These are phyloP conservation scores for Rhea pennata DNA, from an alignment of 2,113 vertebrate species.

Conservation along the genomic window DNA sequence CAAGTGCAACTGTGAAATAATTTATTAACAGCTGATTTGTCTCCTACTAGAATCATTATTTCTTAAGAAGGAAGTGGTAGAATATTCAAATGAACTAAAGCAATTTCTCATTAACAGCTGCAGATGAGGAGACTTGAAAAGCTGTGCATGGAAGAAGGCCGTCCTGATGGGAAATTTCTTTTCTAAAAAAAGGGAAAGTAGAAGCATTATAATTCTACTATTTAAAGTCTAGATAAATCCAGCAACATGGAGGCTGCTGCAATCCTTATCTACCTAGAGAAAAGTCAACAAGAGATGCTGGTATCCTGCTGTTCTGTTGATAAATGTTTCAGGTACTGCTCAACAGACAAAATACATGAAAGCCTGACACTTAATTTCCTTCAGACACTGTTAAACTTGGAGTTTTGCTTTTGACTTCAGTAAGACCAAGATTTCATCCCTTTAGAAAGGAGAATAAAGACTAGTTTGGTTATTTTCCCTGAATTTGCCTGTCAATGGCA, in stretches of 20 bases:
- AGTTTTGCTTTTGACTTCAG: constrained; percentile 23
- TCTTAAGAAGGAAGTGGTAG: constrained; percentile 45
- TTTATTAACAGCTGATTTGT: constrained; percentile 34
- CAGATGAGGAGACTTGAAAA: background rate
- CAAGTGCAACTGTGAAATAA: constrained; percentile 52
- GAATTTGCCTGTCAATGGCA: background rate
- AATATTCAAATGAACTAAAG: background rate
- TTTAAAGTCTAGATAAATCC: background rate
- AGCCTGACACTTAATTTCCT: constrained; percentile 50
- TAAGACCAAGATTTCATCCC: constrained; percentile 2
- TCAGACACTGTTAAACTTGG: constrained; percentile 3
- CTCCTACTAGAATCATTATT: constrained; percentile 49
- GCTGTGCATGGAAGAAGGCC: background rate
- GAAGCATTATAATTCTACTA: background rate
- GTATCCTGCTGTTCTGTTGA: background rate
- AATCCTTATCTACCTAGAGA: background rate
- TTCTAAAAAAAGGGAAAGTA: background rate
- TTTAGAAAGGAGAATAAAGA: background rate
- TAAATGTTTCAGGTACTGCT: constrained; percentile 18
- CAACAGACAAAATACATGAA: constrained; percentile 41
- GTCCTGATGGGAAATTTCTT: background rate
- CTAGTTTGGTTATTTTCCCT: background rate
- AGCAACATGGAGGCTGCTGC: background rate
- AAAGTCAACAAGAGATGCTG: constrained; percentile 6
- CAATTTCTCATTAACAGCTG: constrained; percentile 31